Evolutionary conservation across 37 sponge, comb jelly and placozoan species (phyloP).

Genomic region (Agelas oroides): DNA sequence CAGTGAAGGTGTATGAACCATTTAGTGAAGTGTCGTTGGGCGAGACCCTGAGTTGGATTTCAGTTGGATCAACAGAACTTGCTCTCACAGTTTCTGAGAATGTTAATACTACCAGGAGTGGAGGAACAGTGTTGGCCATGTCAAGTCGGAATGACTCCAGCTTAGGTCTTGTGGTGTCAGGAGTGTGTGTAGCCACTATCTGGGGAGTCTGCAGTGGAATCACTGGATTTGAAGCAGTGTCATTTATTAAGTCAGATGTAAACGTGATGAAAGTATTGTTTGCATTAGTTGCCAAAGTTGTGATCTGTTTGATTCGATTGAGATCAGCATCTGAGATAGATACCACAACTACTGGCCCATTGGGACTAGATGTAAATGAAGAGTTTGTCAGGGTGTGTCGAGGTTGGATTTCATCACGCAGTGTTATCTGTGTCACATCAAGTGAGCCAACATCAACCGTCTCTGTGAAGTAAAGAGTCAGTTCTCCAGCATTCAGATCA

Average conservation of each 20-base stretch:
- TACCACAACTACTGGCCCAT: constrained; percentile 77
- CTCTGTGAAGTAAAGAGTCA: constrained; percentile 82
- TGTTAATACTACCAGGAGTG: constrained; percentile 81
- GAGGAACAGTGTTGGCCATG: constrained; percentile 82
- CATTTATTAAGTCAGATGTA: constrained; percentile 46
- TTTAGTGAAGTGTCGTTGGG: not conserved
- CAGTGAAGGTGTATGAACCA: constrained; percentile 58
- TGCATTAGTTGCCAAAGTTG: constrained; percentile 55
- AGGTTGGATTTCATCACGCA: constrained; percentile 25
- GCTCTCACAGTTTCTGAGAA: constrained; percentile 88
- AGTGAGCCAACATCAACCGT: constrained; percentile 80
- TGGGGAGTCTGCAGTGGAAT: constrained; percentile 16
- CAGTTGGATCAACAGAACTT: constrained; percentile 50
- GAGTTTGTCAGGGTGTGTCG: constrained; percentile 55
- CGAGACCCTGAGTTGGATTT: constrained; percentile 50
- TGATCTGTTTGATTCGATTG: constrained; percentile 83
- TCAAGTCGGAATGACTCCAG: constrained; percentile 80
- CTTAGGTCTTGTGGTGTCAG: constrained; percentile 67
- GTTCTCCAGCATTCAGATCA: constrained; percentile 71
- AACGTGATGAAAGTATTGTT: constrained; percentile 69
- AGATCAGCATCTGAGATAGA: constrained; percentile 74
- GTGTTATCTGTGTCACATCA: constrained; percentile 68
- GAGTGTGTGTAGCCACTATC: constrained; percentile 21
- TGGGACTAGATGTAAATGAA: constrained; percentile 32
- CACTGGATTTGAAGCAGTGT: constrained; percentile 73